These are phyloP conservation scores for Drosophila nigromelanica DNA, from an alignment of 1,140 invertebrate genomes.

Conservation along the genomic window DNA sequence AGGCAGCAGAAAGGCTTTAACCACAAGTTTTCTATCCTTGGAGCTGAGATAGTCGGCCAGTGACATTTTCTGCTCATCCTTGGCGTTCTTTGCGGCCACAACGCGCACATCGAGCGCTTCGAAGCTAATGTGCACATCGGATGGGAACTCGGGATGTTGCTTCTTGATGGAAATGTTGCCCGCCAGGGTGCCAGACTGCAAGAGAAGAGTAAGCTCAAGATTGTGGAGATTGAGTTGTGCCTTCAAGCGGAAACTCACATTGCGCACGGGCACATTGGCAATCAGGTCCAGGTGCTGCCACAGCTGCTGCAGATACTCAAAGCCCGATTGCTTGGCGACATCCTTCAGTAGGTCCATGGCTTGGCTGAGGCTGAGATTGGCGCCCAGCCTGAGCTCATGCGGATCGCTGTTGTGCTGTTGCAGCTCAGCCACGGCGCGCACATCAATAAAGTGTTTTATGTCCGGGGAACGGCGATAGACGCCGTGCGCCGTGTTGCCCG, in stretches of 20 bases:
- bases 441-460: constrained; percentile 88
- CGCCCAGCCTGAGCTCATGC: constrained; percentile 86
- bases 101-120: constrained; percentile 87
- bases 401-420: constrained; percentile 75
- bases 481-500: constrained; percentile 86
- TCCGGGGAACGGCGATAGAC: constrained; percentile 85
- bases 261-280: constrained; percentile 89
- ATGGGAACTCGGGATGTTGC: constrained; percentile 88
- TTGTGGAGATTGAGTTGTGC: background rate
- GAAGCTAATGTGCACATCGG: constrained; percentile 90
- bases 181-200: constrained; percentile 87
- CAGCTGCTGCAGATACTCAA: constrained; percentile 84
- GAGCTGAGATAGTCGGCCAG: constrained; percentile 55
- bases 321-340: constrained; percentile 84
- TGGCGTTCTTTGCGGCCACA: constrained; percentile 28
- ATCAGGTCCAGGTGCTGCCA: constrained; percentile 87
- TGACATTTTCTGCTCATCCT: constrained; percentile 53
- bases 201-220: background rate
- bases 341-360: constrained; percentile 87
- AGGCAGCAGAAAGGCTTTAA: constrained; percentile 63
- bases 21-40: constrained; percentile 45
- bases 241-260: constrained; percentile 83
- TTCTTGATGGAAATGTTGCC: constrained; percentile 93
- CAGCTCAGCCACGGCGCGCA: constrained; percentile 88
- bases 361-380: constrained; percentile 87